Evolutionary conservation across 2,888 invertebrate genomes (phyloP), one percentile per base, ranked within the genome.

Genomic region (Eupsilia transversa): DNA sequence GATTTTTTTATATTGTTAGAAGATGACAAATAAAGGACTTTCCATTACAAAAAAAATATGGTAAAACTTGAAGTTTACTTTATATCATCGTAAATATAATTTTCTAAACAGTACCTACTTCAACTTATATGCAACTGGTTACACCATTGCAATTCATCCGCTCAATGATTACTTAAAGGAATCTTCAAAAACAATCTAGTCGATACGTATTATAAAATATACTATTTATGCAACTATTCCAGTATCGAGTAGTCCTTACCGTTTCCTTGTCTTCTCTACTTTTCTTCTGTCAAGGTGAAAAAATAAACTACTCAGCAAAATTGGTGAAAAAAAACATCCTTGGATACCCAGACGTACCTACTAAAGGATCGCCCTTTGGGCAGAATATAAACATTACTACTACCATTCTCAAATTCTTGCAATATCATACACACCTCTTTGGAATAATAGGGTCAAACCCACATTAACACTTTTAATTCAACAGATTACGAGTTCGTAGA

Each of bases 401-500:
- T 1, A 3, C 17, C 1, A 33, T 33, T 49, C 33, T 30, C 1
- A 57, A 46, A 54, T 54, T 66, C 23, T 49, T 27, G 14, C 43
- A 12, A 52, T 14, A 80, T 54, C 63, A 66, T 81, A 43, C 0
- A 70, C 78, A 35, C 33, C 3, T 9, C 82, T 64, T 73, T 71
- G 75, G 30, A 68, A 64, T 73, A 59, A 72, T 43, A 63, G 27
- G 86, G 79, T 82, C 86, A 80, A 72, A n/a, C n/a, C 60, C 54
- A 79, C 65, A 73, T 75, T 68, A 59, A 52, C 61, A 66, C n/a
- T 72, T 73, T 77, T 77, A 72, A 80, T 80, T 74, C 52, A 61
- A 61, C 27, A 59, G 75, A 83, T 87, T 77, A 85, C 46, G 54
- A 17, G 61, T 85, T 87, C 83, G 65, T 27, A 68, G 87, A 86